Conservation (phyloP, 2,888 invertebrate genomes). For the Isoperla grammatica region DNA sequence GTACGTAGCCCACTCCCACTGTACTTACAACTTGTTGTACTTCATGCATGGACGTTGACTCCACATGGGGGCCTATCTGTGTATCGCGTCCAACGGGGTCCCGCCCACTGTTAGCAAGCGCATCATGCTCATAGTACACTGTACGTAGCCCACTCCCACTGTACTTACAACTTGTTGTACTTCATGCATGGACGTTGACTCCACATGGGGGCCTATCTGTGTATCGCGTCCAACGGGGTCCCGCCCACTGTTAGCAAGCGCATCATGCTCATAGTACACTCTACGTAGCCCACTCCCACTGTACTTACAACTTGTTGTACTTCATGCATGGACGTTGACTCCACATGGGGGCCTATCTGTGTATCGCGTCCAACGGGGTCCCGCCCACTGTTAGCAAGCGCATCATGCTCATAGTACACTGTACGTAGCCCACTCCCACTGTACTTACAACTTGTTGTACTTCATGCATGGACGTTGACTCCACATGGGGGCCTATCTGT, state of each 20-base stretch:
- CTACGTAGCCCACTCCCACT: too few species aligned
- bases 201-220: constrained; percentile 40
- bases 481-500: constrained; percentile 40
- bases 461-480: too few species aligned
- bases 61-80: constrained; percentile 40
- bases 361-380: constrained; percentile 40
- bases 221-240: constrained; percentile 40
- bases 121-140: constrained; percentile 40
- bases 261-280: constrained; percentile 40
- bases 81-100: constrained; percentile 40
- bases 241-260: constrained; percentile 40
- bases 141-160: too few species aligned
- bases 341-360: constrained; percentile 40
- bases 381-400: constrained; percentile 40
- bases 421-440: too few species aligned
- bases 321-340: constrained; percentile 53
- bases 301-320: too few species aligned
- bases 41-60: constrained; percentile 53
- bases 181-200: constrained; percentile 53
- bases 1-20: too few species aligned
- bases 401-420: constrained; percentile 40
- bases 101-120: constrained; percentile 40
- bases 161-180: too few species aligned
- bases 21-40: too few species aligned
- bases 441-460: too few species aligned